Evolutionary conservation across 2,113 vertebrate genomes (phyloP).

Genomic region (Carassius auratus): DNA sequence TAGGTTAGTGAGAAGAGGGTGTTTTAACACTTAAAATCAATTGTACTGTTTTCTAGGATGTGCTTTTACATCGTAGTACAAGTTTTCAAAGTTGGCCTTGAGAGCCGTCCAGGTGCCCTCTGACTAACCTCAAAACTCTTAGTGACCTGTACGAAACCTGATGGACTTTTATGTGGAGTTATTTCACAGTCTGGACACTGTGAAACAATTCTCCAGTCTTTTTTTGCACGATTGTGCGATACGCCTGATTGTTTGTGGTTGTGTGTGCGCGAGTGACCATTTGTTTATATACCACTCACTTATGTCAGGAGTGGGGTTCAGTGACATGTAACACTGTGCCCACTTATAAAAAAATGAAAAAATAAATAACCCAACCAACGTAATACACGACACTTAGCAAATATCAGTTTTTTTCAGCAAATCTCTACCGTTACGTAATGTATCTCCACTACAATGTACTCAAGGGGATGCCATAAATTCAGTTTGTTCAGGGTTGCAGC

Average conservation of each 20-base stretch:
- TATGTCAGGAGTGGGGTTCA: constrained; percentile 43
- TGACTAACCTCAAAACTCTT: constrained; percentile 47
- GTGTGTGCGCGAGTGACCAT: constrained; percentile 23
- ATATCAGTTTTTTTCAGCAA: constrained; percentile 64
- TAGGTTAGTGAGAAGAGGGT: constrained; percentile 9
- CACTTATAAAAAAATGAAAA: not conserved
- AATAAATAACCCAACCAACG: not conserved
- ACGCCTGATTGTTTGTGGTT: constrained; percentile 3
- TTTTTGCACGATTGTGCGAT: constrained; percentile 1
- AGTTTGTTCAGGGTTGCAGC: constrained; percentile 53
- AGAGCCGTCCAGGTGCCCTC: constrained; percentile 18
- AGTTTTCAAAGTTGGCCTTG: constrained; percentile 24
- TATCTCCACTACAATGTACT: constrained; percentile 42
- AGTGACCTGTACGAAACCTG: constrained; percentile 50
- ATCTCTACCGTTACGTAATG: constrained; percentile 65
- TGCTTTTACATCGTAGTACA: constrained; percentile 22
- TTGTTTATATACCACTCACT: constrained; percentile 42
- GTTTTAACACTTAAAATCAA: constrained; percentile 26
- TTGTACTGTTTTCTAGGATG: constrained; percentile 25
- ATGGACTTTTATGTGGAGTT: constrained; percentile 37
- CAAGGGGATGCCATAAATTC: constrained; percentile 52
- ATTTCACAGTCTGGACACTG: constrained; percentile 43
- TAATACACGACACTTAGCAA: constrained; percentile 26
- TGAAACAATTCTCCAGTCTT: not conserved
- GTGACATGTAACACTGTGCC: constrained; percentile 51